Conservation (phyloP, 2,888 invertebrate species). For the Orthosia gracilis region DNA sequence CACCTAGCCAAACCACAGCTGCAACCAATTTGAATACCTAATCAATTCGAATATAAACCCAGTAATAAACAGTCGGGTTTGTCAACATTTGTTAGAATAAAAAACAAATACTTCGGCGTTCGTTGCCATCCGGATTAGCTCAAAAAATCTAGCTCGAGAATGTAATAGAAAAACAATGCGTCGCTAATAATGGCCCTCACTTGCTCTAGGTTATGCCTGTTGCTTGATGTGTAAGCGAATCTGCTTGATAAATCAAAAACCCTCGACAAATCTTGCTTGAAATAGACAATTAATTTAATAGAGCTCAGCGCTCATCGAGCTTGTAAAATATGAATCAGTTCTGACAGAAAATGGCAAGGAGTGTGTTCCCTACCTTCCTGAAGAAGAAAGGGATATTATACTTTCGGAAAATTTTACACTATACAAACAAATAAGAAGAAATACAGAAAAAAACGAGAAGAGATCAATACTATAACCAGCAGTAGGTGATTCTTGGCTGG, state of each 20-base stretch:
- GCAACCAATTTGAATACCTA: conserved; percentile 23
- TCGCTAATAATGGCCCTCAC: background rate
- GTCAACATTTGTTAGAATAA: conserved; percentile 26
- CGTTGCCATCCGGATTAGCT: conserved; percentile 33
- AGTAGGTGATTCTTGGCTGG: too few relatives aligned
- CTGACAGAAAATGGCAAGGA: too few relatives aligned
- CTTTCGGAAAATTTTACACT: too few relatives aligned
- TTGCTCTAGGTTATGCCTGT: background rate
- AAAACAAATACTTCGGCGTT: conserved; percentile 27
- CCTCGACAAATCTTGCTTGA: background rate
- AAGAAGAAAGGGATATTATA: too few relatives aligned
- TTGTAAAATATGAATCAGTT: too few relatives aligned
- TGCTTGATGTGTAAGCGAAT: background rate
- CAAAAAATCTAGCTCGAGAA: conserved; percentile 25
- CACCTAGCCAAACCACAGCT: background rate
- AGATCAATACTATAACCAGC: too few relatives aligned
- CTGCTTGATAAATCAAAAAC: background rate
- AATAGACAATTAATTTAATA: background rate
- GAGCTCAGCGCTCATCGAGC: too few relatives aligned
- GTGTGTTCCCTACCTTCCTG: too few relatives aligned
- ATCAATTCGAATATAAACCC: conserved; percentile 7
- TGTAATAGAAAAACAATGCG: conserved; percentile 30
- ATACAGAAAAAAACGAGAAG: too few relatives aligned
- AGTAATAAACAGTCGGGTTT: conserved; percentile 16
- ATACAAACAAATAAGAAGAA: too few relatives aligned